These are phyloP conservation scores for Fragum fragum DNA, from an alignment of 2,888 invertebrate genomes.

Conservation along the genomic window DNA sequence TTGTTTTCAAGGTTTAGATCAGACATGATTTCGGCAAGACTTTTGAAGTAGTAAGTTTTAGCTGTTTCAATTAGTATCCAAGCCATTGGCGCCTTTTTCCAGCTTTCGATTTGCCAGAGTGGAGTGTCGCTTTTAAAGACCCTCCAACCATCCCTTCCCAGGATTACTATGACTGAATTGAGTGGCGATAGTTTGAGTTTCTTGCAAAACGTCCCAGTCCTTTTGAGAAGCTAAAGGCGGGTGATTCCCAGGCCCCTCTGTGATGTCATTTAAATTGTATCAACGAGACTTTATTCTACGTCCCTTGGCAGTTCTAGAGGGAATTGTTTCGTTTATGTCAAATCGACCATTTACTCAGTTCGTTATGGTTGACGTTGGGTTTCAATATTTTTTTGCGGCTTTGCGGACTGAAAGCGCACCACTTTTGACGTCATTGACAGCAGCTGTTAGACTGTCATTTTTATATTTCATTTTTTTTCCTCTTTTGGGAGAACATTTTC, in stretches of 20 bases:
- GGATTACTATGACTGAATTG: conserved; percentile 47
- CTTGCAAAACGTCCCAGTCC: conserved; percentile 1
- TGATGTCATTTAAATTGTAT: conserved; percentile 32
- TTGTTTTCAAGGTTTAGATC: not conserved
- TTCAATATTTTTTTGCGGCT: conserved; percentile 23
- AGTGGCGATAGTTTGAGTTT: not conserved
- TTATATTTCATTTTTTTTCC: conserved; percentile 19
- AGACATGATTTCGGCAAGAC: conserved; percentile 14
- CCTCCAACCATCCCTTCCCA: conserved; percentile 54
- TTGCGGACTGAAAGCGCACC: conserved; percentile 17
- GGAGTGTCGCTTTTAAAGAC: conserved; percentile 44
- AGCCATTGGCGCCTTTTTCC: conserved; percentile 23
- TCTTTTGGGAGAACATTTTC: not conserved
- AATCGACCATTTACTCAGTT: conserved; percentile 39
- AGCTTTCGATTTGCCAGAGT: conserved; percentile 45
- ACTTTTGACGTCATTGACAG: conserved; percentile 31
- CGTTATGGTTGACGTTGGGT: conserved; percentile 34
- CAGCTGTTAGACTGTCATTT: conserved; percentile 24
- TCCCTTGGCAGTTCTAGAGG: conserved; percentile 8
- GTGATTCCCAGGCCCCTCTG: conserved; percentile 41
- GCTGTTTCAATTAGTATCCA: conserved; percentile 36
- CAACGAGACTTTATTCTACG: conserved; percentile 33
- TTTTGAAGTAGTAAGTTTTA: conserved; percentile 27
- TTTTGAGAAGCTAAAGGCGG: conserved; percentile 13
- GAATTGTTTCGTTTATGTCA: conserved; percentile 11